Base-by-base conservation (phyloP, 2,797 vertebrate species). In the Typhlichthys eigenmanni region DNA sequence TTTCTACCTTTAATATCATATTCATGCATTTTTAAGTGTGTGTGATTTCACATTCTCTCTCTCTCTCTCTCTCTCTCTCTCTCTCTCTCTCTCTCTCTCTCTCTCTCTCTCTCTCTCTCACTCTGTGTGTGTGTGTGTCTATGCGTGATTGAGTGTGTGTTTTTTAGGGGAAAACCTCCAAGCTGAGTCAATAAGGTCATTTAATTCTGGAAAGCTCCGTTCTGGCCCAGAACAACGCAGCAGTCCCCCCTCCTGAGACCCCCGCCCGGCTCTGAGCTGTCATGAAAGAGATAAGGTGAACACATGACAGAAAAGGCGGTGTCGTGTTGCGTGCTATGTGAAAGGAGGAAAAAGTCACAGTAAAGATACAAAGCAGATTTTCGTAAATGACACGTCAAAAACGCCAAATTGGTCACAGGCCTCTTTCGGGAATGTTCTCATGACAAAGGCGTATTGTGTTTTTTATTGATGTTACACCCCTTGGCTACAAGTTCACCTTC, bases 221-320 rank as follows among this genome's bases (percentile, higher is more conserved):
- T 60, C 19, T 58, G 45, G 46, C 61, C 59, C n/a, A 59, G 38
- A 60, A 38, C 12, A 11, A 8, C 1, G 4, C 24, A 11, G 5
- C 55, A 54, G 16, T 74, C 68, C 68, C 34, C 34, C 34, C 34
- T 34, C 49, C 65, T 65, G 64, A 75, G 53, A 73, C 59, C 63
- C 63, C 62, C 13, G 24, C 13, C 74, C 72, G 55, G 60, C 72
- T 75, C 75, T 69, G 75, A 68, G 57, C 53, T 74, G 71, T 64
- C 64, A 72, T 68, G 71, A 52, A 34, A 13, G 13, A 64, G 51
- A 74, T 69, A 57, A 24, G 17, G 32, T 13, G 5, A 13, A 34
- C 5, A 34, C 34, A 34, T 34, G 34, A 7, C 4, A 34, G 34
- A 34, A 34, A 7, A 34, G 34, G 34, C 34, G 34, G 34, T 34